phyloP scores from a whole-genome alignment of 30 jellyfish, hydroid and myxozoan species.

The Aurelia coerulea region DNA sequence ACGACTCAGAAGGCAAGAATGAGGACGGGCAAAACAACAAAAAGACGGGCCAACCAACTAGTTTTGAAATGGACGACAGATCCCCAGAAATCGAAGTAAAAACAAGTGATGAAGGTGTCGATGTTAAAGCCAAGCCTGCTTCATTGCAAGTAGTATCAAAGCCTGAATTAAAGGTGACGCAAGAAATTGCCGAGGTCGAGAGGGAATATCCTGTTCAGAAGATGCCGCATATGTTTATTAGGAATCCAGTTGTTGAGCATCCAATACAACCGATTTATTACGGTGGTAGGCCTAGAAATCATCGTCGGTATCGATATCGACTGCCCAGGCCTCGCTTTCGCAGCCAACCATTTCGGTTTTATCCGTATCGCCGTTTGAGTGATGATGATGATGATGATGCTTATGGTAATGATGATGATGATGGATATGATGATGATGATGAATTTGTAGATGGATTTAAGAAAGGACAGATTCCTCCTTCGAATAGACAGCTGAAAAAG shows the following conservation, averaged over 20 bases:
- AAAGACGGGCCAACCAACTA: constrained; percentile 63
- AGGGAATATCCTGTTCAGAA: background rate
- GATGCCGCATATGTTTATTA: constrained; percentile 35
- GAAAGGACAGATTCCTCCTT: background rate
- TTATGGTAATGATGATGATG: constrained; percentile 37
- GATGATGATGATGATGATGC: constrained; percentile 11
- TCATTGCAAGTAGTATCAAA: constrained; percentile 52
- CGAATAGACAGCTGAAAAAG: background rate
- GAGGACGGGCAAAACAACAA: background rate
- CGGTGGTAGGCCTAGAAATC: constrained; percentile 26
- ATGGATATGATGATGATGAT: constrained; percentile 17
- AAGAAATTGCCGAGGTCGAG: constrained; percentile 23
- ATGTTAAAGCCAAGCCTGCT: constrained; percentile 64
- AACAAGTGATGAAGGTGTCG: constrained; percentile 60
- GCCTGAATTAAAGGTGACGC: constrained; percentile 4
- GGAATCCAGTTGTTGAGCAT: constrained; percentile 48
- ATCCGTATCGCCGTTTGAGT: constrained; percentile 4
- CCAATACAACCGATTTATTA: constrained; percentile 61
- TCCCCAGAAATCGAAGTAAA: constrained; percentile 72
- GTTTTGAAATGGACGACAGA: constrained; percentile 70
- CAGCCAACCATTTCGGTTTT: background rate
- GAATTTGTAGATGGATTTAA: constrained; percentile 23
- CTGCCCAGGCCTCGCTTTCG: background rate
- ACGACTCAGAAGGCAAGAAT: background rate
- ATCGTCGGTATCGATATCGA: constrained; percentile 2